These are phyloP conservation scores for Pyrrhosoma nymphula DNA, from an alignment of 2,888 invertebrate species.

Conservation along the genomic window DNA sequence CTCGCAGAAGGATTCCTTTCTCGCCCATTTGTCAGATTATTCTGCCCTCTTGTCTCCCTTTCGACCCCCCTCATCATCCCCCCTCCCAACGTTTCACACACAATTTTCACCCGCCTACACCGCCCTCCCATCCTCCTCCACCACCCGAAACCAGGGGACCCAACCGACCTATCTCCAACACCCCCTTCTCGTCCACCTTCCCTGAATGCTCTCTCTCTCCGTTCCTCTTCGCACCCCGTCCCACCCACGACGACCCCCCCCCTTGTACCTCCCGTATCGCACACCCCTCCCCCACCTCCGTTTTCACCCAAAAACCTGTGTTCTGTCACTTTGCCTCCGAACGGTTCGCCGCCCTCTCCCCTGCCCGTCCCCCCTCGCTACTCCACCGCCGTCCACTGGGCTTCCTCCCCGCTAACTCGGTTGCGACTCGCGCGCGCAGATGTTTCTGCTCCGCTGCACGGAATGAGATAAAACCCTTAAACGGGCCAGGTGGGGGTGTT, in stretches of 20 bases:
- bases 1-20: background rate
- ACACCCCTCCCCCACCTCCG: too few relatives aligned
- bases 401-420: slow-evolving; percentile 60
- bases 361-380: background rate
- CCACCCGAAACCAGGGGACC: background rate
- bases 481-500: slow-evolving; percentile 15
- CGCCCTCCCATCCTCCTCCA: background rate
- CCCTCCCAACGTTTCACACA: background rate
- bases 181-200: background rate
- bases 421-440: slow-evolving; percentile 51
- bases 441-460: slow-evolving; percentile 66
- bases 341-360: slow-evolving; percentile 28
- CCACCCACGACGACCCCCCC: background rate
- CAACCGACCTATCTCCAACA: background rate
- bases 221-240: too few relatives aligned
- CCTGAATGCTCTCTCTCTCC: background rate
- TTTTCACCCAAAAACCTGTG: slow-evolving; percentile 4
- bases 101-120: background rate
- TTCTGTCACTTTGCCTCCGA: slow-evolving; percentile 36
- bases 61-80: background rate
- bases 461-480: slow-evolving; percentile 65
- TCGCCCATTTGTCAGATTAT: slow-evolving; percentile 11
- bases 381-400: background rate
- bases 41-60: background rate
- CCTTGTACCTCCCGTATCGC: background rate